A percentile compares a stretch with the other conserved stretches of the same genome.
Evolutionary conservation across 2,113 vertebrate genomes (phyloP).

Genomic region (Dipodomys merriami): DNA sequence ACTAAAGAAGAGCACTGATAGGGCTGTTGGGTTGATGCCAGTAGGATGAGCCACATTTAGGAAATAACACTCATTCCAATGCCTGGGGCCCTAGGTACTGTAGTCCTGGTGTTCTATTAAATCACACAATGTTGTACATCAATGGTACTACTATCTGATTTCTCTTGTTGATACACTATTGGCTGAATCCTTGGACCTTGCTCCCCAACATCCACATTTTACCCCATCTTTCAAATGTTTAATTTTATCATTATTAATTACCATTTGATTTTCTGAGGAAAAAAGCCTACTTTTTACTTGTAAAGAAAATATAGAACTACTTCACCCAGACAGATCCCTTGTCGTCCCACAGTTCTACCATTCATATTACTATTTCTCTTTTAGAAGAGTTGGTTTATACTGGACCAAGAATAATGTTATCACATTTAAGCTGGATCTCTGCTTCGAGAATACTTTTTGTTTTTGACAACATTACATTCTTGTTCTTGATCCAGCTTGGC

Average conservation of each 20-base stretch:
- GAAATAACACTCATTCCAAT: not conserved
- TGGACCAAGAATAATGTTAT: not conserved
- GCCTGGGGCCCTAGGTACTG: not conserved
- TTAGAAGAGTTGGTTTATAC: not conserved
- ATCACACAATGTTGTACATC: not conserved
- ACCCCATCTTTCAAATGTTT: not conserved
- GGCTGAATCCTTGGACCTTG: not conserved
- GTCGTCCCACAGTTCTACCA: not conserved
- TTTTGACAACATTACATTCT: not conserved
- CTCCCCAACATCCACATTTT: not conserved
- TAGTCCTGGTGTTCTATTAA: not conserved
- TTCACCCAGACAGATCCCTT: not conserved
- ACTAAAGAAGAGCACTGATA: not conserved
- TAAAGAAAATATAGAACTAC: not conserved
- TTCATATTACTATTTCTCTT: not conserved
- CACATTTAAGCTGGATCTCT: not conserved
- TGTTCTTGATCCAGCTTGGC: not conserved
- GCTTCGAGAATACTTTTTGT: not conserved
- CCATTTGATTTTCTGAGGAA: not conserved
- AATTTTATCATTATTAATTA: not conserved
- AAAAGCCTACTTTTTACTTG: not conserved
- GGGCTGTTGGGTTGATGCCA: not conserved
- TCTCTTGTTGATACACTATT: not conserved
- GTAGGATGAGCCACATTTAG: not conserved
- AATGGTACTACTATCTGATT: not conserved